Evolutionary conservation across 1,140 invertebrate genomes (phyloP).

Genomic region (Drosophila nasuta): DNA sequence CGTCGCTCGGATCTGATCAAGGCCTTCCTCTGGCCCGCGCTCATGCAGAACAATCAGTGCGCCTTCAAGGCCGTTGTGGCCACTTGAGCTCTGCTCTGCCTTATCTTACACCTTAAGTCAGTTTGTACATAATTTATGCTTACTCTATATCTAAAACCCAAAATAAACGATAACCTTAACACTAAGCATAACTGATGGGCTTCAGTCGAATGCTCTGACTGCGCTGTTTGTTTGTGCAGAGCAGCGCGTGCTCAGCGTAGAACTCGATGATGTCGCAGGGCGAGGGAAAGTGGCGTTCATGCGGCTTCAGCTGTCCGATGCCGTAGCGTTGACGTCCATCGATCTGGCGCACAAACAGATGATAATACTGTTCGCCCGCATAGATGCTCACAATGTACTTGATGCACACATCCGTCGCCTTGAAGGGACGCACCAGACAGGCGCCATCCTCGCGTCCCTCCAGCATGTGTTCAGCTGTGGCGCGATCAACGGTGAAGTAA

Average conservation of each 20-base stretch:
- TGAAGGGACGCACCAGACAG: conserved; percentile 80
- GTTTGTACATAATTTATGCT: conserved; percentile 73
- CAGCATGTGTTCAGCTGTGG: conserved; percentile 68
- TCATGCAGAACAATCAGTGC: conserved; percentile 87
- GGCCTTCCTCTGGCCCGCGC: conserved; percentile 88
- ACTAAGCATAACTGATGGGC: conserved; percentile 64
- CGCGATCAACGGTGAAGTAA: conserved; percentile 77
- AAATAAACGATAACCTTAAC: conserved; percentile 60
- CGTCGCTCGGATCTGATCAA: conserved; percentile 87
- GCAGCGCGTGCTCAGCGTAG: conserved; percentile 63
- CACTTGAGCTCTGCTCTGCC: conserved; percentile 63
- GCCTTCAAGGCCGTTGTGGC: conserved; percentile 88
- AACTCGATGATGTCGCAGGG: conserved; percentile 78
- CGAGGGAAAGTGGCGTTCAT: conserved; percentile 65
- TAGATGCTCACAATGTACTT: conserved; percentile 81
- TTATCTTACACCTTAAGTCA: conserved; percentile 47
- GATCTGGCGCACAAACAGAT: conserved; percentile 75
- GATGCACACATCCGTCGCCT: conserved; percentile 72
- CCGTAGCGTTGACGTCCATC: conserved; percentile 62
- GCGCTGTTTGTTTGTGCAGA: conserved; percentile 74
- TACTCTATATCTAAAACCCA: conserved; percentile 39
- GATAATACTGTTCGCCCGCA: conserved; percentile 70
- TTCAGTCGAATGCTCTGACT: conserved; percentile 55
- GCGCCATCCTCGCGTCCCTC: conserved; percentile 68
- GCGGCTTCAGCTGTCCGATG: conserved; percentile 69